Base-by-base conservation (phyloP, 2,113 vertebrate species). In the Cervus canadensis region DNA sequence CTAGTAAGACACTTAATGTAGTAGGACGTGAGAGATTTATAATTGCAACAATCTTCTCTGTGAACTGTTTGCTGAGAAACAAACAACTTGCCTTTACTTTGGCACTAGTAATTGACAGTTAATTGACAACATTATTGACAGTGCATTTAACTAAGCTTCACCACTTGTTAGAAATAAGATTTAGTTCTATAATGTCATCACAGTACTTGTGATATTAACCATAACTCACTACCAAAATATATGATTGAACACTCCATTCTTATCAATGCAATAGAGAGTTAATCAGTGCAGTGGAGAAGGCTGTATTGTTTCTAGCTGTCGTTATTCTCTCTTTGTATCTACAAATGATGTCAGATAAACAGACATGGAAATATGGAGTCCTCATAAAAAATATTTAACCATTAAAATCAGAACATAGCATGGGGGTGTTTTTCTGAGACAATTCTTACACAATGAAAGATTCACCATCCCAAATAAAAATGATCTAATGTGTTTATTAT, bases 41-140 rank as follows among this genome's bases (percentile, higher is more conserved):
- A 99, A 99, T 98, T 98, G 98, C 99, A 98, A 98, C 97, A 98
- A 98, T 99, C 98, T 98, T 99, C 98, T 98, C 98, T 97, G 98
- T 98, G 98, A 99, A 98, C 98, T 98, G 97, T 98, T 99, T 97
- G 97, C 98, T 98, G 54, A 96, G 98, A 98, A 98, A 99, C 98
- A 99, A 98, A 99, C 98, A 98, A 87, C 62, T 98, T 87, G 83
- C 97, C 98, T 98, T 98, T 98, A 99, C 98, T 98, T 98, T 98
- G 97, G 97, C 96, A 84, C 56, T 96, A 95, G 96, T 98, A 98
- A 98, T 97, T 98, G 98, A 98, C 97, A 98, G 97, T 96, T 98
- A 98, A 98, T 97, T 98, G 96, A 98, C 97, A 98, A 92, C 97
- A 97, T 87, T 97, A 95, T 98, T 97, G 96, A 95, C 78, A 98